Percentiles rank a stretch among this genome's conserved stretches.
Conservation (phyloP, 1,140 invertebrate species). For the Meteorus sp. region DNA sequence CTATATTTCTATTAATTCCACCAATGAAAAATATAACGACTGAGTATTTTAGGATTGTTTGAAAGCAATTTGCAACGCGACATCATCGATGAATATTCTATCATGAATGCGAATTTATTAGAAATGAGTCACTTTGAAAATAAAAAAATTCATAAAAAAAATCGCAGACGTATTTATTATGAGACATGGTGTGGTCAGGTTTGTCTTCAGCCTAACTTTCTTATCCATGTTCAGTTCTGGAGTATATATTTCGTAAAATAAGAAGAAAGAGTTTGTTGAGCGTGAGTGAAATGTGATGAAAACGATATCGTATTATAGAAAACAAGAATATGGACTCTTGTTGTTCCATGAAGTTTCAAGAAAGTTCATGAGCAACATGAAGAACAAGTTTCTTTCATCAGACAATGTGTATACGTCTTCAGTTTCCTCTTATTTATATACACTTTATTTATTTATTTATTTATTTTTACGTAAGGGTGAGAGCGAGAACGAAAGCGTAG, state of each 20-base stretch:
- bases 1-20: too few relatives aligned
- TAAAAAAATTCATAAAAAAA: too few relatives aligned
- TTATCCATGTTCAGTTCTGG: too few relatives aligned
- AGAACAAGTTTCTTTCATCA: constrained; percentile 4
- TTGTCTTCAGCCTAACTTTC: too few relatives aligned
- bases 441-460: background rate
- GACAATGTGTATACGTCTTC: background rate
- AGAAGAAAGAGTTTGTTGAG: background rate
- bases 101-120: too few relatives aligned
- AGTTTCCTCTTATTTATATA: background rate
- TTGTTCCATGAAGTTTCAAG: background rate
- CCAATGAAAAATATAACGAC: too few relatives aligned
- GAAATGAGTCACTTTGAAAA: too few relatives aligned
- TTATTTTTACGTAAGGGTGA: background rate
- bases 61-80: too few relatives aligned
- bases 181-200: too few relatives aligned
- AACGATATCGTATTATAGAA: constrained; percentile 1
- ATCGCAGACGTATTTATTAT: too few relatives aligned
- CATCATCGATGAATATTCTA: too few relatives aligned
- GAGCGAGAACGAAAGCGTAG: background rate
- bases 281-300: background rate
- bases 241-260: background rate
- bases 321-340: background rate
- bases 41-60: too few relatives aligned
- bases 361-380: constrained; percentile 8